phyloP scores from a whole-genome alignment of 2,797 vertebrate genomes.

The Darevskia nairensis region DNA sequence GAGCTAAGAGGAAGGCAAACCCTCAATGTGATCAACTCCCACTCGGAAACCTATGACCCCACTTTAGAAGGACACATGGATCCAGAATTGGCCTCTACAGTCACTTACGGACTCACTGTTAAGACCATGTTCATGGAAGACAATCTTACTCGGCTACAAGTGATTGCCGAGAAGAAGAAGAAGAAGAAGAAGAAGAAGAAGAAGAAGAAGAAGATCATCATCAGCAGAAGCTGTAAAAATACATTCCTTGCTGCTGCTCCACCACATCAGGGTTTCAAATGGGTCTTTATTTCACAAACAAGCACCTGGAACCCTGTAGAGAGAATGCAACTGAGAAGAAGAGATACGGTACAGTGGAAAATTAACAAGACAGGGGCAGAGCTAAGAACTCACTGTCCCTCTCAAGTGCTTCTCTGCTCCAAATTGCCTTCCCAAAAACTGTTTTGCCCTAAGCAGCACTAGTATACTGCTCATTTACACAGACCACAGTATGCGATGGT shows the following conservation, averaged over 20 bases:
- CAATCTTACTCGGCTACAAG: too few relatives aligned
- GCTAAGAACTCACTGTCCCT: not conserved
- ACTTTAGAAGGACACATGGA: too few relatives aligned
- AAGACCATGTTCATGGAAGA: too few relatives aligned
- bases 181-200: too few relatives aligned
- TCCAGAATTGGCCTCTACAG: too few relatives aligned
- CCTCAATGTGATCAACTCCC: too few relatives aligned
- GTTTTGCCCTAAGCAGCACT: not conserved
- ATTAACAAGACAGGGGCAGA: not conserved
- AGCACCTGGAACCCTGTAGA: not conserved
- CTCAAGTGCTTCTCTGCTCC: not conserved
- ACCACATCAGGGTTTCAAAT: not conserved
- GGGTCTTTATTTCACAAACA: not conserved
- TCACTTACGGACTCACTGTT: too few relatives aligned
- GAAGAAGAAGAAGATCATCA: too few relatives aligned
- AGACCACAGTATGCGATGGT: not conserved
- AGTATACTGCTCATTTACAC: not conserved
- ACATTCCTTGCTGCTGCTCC: not conserved
- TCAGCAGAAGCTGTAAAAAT: not conserved
- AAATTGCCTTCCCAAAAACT: not conserved
- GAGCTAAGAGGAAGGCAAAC: too few relatives aligned
- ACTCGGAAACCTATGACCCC: too few relatives aligned
- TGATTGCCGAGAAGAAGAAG: too few relatives aligned
- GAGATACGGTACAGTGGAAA: not conserved
- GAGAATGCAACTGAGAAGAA: not conserved